These are phyloP conservation scores for Larimichthys crocea DNA, from an alignment of 2,113 vertebrate species.

Conservation along the genomic window DNA sequence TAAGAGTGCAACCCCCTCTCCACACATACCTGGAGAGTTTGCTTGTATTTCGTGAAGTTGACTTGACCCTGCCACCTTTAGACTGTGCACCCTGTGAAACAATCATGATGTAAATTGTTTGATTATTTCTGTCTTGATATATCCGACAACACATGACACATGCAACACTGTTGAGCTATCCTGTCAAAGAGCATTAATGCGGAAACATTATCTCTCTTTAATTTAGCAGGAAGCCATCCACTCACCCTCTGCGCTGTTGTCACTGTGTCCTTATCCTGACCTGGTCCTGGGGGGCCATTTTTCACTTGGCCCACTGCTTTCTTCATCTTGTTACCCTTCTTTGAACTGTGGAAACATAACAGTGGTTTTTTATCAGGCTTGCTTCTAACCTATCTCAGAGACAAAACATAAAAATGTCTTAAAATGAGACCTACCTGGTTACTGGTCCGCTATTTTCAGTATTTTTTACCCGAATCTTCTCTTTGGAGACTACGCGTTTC, in stretches of 20 bases:
- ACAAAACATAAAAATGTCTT: neutral
- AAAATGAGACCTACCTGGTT: constrained; percentile 71
- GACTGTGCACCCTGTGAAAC: constrained; percentile 69
- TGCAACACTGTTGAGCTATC: neutral
- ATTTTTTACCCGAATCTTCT: constrained; percentile 83
- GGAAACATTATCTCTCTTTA: neutral
- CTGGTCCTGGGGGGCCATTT: constrained; percentile 78
- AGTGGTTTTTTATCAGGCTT: neutral
- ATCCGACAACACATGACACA: neutral
- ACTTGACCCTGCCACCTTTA: constrained; percentile 69
- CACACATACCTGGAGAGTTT: constrained; percentile 76
- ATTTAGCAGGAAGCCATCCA: neutral
- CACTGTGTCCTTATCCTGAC: constrained; percentile 81
- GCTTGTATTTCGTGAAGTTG: constrained; percentile 62
- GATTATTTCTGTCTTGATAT: neutral
- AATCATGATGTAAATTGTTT: constrained; percentile 2
- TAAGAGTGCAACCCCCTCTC: neutral
- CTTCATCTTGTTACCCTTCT: constrained; percentile 84
- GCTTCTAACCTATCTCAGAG: neutral
- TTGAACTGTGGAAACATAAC: constrained; percentile 77
- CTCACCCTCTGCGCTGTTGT: constrained; percentile 85
- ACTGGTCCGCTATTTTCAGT: constrained; percentile 76
- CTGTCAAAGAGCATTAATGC: neutral
- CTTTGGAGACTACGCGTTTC: constrained; percentile 82
- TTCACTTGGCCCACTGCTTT: constrained; percentile 82